A percentile compares a stretch with the other conserved stretches of the same genome.
These are phyloP conservation scores for Ammodytes dubius DNA, from an alignment of 2,113 vertebrate genomes.

Conservation along the genomic window DNA sequence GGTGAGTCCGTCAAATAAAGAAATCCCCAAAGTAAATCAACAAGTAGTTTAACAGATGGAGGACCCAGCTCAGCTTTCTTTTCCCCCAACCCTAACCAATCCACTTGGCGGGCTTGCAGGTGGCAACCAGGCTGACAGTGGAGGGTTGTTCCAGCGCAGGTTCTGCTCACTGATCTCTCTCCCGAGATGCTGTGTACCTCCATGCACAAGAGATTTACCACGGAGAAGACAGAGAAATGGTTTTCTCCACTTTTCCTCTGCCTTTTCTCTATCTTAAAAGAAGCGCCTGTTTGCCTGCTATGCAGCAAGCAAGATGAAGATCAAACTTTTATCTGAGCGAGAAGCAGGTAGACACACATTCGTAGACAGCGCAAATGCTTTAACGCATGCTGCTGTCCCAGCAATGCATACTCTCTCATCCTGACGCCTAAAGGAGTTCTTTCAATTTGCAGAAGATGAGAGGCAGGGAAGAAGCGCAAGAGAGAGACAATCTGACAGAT, in stretches of 20 bases:
- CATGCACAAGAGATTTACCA: conserved; percentile 25
- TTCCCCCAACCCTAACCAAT: too few relatives aligned
- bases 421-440: conserved; percentile 69
- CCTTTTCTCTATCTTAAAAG: conserved; percentile 30
- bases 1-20: conserved; percentile 9
- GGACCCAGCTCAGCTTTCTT: conserved; percentile 41
- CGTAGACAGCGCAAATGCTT: conserved; percentile 57
- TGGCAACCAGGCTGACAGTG: conserved; percentile 25
- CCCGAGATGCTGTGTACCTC: conserved; percentile 47
- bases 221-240: conserved; percentile 45
- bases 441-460: conserved; percentile 76
- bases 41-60: conserved; percentile 38
- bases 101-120: conserved; percentile 51
- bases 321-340: conserved; percentile 55
- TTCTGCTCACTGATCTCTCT: conserved; percentile 56
- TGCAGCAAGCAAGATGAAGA: conserved; percentile 46
- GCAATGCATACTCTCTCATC: conserved; percentile 55
- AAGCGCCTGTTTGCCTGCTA: conserved; percentile 35
- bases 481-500: conserved; percentile 52
- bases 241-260: conserved; percentile 45
- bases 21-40: conserved; percentile 45
- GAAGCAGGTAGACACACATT: conserved; percentile 56
- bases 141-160: conserved; percentile 47
- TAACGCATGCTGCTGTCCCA: conserved; percentile 47
- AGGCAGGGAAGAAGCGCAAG: conserved; percentile 54